Base-by-base conservation (phyloP, 2,797 vertebrate genomes). In the Poeciliopsis gracilis region DNA sequence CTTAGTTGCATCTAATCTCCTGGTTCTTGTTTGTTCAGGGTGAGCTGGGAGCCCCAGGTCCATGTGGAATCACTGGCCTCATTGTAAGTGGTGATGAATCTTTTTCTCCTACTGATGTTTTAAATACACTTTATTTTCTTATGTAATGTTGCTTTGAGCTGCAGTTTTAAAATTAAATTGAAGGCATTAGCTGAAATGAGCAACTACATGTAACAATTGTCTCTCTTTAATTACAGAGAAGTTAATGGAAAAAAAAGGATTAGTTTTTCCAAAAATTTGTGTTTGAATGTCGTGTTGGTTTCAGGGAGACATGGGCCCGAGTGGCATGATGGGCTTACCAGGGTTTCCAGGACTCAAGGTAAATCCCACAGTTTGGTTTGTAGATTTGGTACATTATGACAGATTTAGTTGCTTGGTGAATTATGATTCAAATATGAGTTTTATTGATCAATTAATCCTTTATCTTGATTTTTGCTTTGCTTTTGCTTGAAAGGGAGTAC, bases 311-410 rank as follows among this genome's bases (percentile, higher is more conserved):
- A 95, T 97, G 95, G 98, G 98, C 79, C 88, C 92, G 33, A 18
- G 94, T 73, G 98, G 98, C 91, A 92, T 95, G 0, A 93, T 98
- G 23, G 98, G 98, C 45, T 95, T 95, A 88, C 94, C 95, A 63
- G 98, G 98, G 94, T 96, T 94, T 67, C 94, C 94, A 80, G 98
- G 98, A 95, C 93, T 97, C 86, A 98, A 99, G 98, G 98, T 99
- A 69, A 75, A 73, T 28, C 6, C 16, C 30, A 45, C 28, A 28
- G 41, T 77, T 75, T 13, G 20, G 6, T 8, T 51, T 23, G 49
- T 51, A 23, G 8, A 51, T 69, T 36, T 9, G 47, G 13, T 36
- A n/a, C 1, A 55, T 55, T 55, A 69, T 28, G 46, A 20, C 16
- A 73, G 47, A 57, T 66, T 55, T 57, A 23, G 59, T 67, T 0